These are phyloP conservation scores for Dinomys branickii DNA, from an alignment of 2,113 vertebrate species.

Conservation along the genomic window DNA sequence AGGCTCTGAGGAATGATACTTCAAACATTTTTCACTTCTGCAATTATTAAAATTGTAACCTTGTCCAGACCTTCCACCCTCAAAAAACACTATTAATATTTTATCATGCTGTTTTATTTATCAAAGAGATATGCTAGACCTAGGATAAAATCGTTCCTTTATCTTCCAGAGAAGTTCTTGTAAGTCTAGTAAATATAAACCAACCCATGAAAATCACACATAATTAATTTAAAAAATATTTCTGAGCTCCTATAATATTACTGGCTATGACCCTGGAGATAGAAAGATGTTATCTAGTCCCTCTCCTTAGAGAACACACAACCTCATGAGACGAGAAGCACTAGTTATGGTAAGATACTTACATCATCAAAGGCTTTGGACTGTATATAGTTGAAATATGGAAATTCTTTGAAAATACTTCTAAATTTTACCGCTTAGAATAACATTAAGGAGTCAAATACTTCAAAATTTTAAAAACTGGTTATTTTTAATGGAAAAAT, in stretches of 20 bases:
- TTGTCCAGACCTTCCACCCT: neutral
- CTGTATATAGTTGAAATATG: slow-evolving; percentile 98
- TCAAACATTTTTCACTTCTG: slow-evolving; percentile 49
- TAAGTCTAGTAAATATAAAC: slow-evolving; percentile 50
- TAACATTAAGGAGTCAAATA: slow-evolving; percentile 86
- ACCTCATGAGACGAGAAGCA: slow-evolving; percentile 50
- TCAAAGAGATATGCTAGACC: slow-evolving; percentile 44
- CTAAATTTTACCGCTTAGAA: slow-evolving; percentile 92
- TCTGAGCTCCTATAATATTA: slow-evolving; percentile 32
- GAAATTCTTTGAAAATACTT: slow-evolving; percentile 95
- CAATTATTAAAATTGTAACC: slow-evolving; percentile 46
- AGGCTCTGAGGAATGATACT: neutral
- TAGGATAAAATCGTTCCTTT: slow-evolving; percentile 55
- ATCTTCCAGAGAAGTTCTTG: slow-evolving; percentile 45
- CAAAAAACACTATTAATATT: slow-evolving; percentile 59
- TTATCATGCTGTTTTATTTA: slow-evolving; percentile 25
- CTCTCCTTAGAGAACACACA: slow-evolving; percentile 16
- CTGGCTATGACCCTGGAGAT: neutral
- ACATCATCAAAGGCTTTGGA: slow-evolving; percentile 98
- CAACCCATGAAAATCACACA: slow-evolving; percentile 6
- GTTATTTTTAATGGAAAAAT: slow-evolving; percentile 63
- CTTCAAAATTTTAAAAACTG: slow-evolving; percentile 47
- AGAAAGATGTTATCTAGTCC: slow-evolving; percentile 42
- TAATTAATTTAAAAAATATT: slow-evolving; percentile 30
- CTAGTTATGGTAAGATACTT: slow-evolving; percentile 83